These are phyloP conservation scores for Euura saliciscinereae DNA, from an alignment of 1,140 invertebrate species.

Conservation along the genomic window DNA sequence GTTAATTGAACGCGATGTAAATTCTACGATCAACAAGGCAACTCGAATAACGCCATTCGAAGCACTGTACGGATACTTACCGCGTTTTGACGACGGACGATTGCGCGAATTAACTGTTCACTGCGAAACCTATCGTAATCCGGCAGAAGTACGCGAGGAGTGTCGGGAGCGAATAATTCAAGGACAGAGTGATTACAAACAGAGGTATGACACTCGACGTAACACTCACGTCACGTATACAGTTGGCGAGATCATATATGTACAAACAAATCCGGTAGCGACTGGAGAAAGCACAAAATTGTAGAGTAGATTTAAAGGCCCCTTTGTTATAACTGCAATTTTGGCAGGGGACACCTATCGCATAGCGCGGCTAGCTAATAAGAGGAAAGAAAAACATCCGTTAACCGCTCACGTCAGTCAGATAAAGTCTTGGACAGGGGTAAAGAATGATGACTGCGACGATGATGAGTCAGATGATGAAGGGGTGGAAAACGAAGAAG, in stretches of 20 bases:
- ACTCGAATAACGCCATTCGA: slow-evolving; percentile 27
- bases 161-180: slow-evolving; percentile 15
- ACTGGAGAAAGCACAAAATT: slow-evolving; percentile 29
- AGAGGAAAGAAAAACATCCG: background rate
- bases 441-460: background rate
- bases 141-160: slow-evolving; percentile 19
- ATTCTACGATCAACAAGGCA: slow-evolving; percentile 19
- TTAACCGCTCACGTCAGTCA: slow-evolving; percentile 22
- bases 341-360: slow-evolving; percentile 11
- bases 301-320: slow-evolving; percentile 16
- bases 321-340: slow-evolving; percentile 12
- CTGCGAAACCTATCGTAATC: slow-evolving; percentile 12
- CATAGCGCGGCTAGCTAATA: slow-evolving; percentile 10
- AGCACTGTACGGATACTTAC: slow-evolving; percentile 25
- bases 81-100: slow-evolving; percentile 21
- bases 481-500: no score
- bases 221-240: slow-evolving; percentile 20
- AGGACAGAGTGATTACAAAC: slow-evolving; percentile 24
- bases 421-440: slow-evolving; percentile 19
- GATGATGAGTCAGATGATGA: background rate
- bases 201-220: slow-evolving; percentile 24
- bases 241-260: slow-evolving; percentile 28
- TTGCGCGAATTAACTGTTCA: slow-evolving; percentile 7
- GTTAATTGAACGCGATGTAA: slow-evolving; percentile 24
- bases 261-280: slow-evolving; percentile 15